Conservation (phyloP, 2,888 invertebrate genomes). For the Dioctria linearis region DNA sequence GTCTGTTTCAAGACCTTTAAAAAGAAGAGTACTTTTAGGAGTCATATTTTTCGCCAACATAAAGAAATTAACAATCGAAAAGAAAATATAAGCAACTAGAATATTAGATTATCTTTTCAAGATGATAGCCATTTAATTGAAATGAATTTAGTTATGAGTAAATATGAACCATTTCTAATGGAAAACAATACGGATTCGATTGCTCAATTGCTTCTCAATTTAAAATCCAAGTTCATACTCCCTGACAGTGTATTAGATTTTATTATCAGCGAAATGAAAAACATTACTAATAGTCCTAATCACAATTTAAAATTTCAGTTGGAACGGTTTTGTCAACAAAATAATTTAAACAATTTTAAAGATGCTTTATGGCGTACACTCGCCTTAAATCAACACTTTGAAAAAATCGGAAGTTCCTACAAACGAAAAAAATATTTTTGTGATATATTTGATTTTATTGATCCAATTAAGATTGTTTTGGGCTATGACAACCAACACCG, state of each 20-base stretch:
- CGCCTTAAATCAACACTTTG: not conserved
- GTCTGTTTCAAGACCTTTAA: not conserved
- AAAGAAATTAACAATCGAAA: too few species aligned
- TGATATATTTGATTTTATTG: not conserved
- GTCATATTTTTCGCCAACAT: too few species aligned
- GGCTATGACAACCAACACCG: not conserved
- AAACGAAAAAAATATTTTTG: constrained; percentile 15
- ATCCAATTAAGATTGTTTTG: constrained; percentile 1
- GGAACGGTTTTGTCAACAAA: too few species aligned
- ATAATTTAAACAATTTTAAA: too few species aligned
- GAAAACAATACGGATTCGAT: not conserved
- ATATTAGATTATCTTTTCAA: not conserved
- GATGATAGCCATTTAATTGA: not conserved
- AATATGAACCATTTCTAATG: not conserved
- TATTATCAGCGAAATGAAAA: not conserved
- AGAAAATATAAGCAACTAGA: too few species aligned
- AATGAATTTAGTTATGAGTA: not conserved
- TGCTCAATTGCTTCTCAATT: not conserved
- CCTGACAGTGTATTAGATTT: constrained; percentile 4
- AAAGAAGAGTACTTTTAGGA: constrained; percentile 8
- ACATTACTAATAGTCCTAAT: too few species aligned
- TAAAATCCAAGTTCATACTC: constrained; percentile 9
- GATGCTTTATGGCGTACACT: too few species aligned
- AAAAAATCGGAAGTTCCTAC: not conserved
- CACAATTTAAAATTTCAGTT: too few species aligned